Conservation (phyloP, 92 coral and sea anemone species). For the Bergia sp. region DNA sequence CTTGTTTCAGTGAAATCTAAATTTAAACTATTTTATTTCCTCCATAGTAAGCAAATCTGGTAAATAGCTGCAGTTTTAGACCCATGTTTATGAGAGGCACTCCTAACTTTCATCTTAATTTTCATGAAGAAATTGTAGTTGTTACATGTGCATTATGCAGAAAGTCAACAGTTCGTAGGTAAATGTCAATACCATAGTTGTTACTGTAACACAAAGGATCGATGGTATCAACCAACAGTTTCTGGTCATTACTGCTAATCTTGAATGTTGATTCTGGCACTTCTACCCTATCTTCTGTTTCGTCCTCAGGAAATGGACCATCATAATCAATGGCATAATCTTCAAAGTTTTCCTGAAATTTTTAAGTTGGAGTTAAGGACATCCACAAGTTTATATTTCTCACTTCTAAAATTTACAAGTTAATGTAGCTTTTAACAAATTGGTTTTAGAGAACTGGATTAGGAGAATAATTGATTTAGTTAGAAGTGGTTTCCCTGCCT, state of each 20-base stretch:
- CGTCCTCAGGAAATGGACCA: not conserved
- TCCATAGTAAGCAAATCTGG: too few relatives aligned
- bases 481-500: too few relatives aligned
- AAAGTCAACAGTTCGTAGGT: slow-evolving; percentile 12
- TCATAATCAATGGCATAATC: slow-evolving; percentile 13
- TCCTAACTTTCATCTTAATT: too few relatives aligned
- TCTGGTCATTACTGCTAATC: not conserved
- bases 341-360: slow-evolving; percentile 10
- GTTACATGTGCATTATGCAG: not conserved
- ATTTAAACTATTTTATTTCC: too few relatives aligned
- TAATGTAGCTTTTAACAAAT: too few relatives aligned
- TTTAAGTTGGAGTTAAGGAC: too few relatives aligned
- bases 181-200: slow-evolving; percentile 24
- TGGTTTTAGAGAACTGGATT: too few relatives aligned
- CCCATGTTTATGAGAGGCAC: too few relatives aligned
- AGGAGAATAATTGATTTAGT: too few relatives aligned
- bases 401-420: too few relatives aligned
- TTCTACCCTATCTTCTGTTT: slow-evolving; percentile 2
- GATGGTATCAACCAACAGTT: slow-evolving; percentile 9
- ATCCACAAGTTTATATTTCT: too few relatives aligned
- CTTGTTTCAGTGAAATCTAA: too few relatives aligned
- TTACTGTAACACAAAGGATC: slow-evolving; percentile 16
- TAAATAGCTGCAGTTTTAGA: not conserved
- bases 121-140: not conserved
- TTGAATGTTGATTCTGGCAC: slow-evolving; percentile 25